Conservation (phyloP, 2,113 vertebrate genomes). For the Corydoras sp. region DNA sequence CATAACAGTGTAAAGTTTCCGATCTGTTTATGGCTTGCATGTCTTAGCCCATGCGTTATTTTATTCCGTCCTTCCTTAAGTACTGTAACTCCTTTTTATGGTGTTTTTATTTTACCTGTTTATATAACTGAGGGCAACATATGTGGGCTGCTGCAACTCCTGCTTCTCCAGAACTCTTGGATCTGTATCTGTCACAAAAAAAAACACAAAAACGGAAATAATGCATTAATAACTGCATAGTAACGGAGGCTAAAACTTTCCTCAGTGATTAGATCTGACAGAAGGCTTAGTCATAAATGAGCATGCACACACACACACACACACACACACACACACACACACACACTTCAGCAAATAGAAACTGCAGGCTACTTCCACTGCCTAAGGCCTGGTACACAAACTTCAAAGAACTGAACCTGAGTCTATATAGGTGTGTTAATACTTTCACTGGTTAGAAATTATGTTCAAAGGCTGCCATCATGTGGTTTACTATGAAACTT, state of each 20-base stretch:
- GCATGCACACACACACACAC: conserved; percentile 34
- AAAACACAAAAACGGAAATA: background rate
- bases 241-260: background rate
- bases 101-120: conserved; percentile 74
- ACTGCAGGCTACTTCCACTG: conserved; percentile 59
- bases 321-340: conserved; percentile 22
- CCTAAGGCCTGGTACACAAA: conserved; percentile 52
- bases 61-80: too few relatives aligned
- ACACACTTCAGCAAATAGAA: conserved; percentile 43
- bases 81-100: too few relatives aligned
- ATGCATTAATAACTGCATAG: conserved; percentile 8
- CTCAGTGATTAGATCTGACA: background rate
- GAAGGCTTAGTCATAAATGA: background rate
- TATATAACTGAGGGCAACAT: conserved; percentile 96
- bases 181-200: conserved; percentile 82
- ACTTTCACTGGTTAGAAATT: background rate
- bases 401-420: conserved; percentile 51
- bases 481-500: conserved; percentile 20
- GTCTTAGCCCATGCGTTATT: too few relatives aligned
- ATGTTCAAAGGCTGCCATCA: conserved; percentile 18
- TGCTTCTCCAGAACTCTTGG: conserved; percentile 97
- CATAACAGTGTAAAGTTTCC: too few relatives aligned
- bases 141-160: conserved; percentile 97
- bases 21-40: too few relatives aligned
- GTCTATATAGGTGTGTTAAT: conserved; percentile 9